Percentiles rank a stretch among this genome's conserved stretches.
Conservation (phyloP, 1,140 invertebrate species). For the Episyrphus balteatus region DNA sequence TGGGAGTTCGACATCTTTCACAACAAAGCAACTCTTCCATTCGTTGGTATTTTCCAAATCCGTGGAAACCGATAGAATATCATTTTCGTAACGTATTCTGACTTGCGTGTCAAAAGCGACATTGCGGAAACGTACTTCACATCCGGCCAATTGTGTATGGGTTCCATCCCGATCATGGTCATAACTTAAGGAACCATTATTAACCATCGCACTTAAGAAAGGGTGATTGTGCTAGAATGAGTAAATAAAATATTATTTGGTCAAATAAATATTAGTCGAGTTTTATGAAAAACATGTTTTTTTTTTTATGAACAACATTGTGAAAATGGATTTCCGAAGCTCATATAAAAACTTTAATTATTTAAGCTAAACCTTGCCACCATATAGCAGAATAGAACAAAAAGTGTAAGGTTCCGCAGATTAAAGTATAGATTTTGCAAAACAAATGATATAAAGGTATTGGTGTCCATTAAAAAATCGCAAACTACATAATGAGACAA, state of each 20-base stretch:
- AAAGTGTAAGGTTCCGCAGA: too few relatives aligned
- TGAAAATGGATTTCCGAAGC: too few relatives aligned
- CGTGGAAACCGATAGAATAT: slow-evolving; percentile 75
- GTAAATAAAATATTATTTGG: neutral
- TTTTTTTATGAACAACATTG: too few relatives aligned
- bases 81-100: slow-evolving; percentile 82
- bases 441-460: too few relatives aligned
- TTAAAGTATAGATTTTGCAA: too few relatives aligned
- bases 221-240: slow-evolving; percentile 84
- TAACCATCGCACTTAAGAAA: slow-evolving; percentile 96
- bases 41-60: slow-evolving; percentile 84
- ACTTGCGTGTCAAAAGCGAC: slow-evolving; percentile 83
- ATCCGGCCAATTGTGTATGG: slow-evolving; percentile 90
- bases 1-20: slow-evolving; percentile 81
- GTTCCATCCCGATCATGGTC: slow-evolving; percentile 98
- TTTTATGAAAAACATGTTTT: neutral
- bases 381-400: too few relatives aligned
- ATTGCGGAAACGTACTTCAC: slow-evolving; percentile 90
- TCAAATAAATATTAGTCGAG: neutral
- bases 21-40: slow-evolving; percentile 90
- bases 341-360: too few relatives aligned
- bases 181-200: slow-evolving; percentile 90
- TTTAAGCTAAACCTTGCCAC: too few relatives aligned
- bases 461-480: too few relatives aligned
- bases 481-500: too few relatives aligned